phyloP scores from a whole-genome alignment of 1,140 invertebrate species.

The Macrocentrus cingulum region DNA sequence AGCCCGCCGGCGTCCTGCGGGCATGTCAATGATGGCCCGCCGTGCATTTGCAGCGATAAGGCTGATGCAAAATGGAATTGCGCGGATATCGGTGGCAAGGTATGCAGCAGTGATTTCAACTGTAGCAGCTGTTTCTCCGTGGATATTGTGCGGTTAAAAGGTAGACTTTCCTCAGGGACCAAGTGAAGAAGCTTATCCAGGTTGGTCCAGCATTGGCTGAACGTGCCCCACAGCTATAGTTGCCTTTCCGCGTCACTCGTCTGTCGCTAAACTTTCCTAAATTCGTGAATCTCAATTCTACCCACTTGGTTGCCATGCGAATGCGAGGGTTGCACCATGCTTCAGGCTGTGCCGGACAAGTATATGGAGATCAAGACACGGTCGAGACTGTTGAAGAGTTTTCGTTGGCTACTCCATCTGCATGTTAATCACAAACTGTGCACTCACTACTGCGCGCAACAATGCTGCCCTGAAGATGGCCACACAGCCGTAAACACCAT shows the following conservation, averaged over 20 bases:
- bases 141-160: slow-evolving; percentile 15
- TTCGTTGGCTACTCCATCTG: slow-evolving; percentile 30
- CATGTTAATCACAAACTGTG: slow-evolving; percentile 25
- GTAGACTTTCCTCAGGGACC: slow-evolving; percentile 24
- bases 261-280: slow-evolving; percentile 6
- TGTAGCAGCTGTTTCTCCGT: slow-evolving; percentile 23
- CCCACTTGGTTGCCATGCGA: not conserved
- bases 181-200: slow-evolving; percentile 4
- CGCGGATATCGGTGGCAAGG: not conserved
- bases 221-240: slow-evolving; percentile 8
- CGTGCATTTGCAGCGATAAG: too few species aligned
- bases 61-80: not conserved
- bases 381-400: slow-evolving; percentile 23
- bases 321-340: not conserved
- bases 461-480: not conserved
- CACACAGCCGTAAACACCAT: not conserved
- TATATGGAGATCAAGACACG: slow-evolving; percentile 23
- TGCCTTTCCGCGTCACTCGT: not conserved
- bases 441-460: not conserved
- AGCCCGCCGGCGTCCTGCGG: too few species aligned
- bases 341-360: slow-evolving; percentile 13
- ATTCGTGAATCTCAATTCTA: slow-evolving; percentile 29
- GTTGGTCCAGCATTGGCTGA: slow-evolving; percentile 1
- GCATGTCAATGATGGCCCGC: too few species aligned
- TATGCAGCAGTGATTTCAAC: slow-evolving; percentile 21